Percentiles rank a stretch among this genome's conserved stretches.
Conservation (phyloP, 1,140 invertebrate genomes). For the Drosophila athabasca region DNA sequence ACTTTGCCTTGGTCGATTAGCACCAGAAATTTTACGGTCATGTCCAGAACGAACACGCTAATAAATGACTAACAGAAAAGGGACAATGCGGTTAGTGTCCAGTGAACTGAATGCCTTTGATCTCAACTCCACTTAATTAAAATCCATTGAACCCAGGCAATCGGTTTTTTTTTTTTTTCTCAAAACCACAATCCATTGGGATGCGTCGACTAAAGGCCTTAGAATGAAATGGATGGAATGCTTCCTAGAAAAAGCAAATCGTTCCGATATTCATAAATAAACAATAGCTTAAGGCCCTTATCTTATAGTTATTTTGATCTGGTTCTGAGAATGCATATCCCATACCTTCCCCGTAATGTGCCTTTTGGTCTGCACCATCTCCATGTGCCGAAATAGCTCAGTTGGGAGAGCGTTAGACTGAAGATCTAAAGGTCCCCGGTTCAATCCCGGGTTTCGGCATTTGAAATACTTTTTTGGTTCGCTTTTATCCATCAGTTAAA, state of each 20-base stretch:
- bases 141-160: constrained; percentile 15
- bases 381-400: constrained; percentile 85
- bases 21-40: constrained; percentile 13
- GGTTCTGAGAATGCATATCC: no score
- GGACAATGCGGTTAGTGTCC: constrained; percentile 16
- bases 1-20: neutral
- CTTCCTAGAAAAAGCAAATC: no score
- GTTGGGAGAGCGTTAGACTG: constrained; percentile 92
- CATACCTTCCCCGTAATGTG: no score
- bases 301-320: no score
- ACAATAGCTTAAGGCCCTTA: no score
- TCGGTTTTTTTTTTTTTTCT: no score
- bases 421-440: constrained; percentile 92
- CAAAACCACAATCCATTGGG: neutral
- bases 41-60: constrained; percentile 33
- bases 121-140: constrained; percentile 16
- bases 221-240: no score
- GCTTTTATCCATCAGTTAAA: neutral
- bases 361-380: neutral
- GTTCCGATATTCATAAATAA: no score
- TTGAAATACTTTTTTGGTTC: neutral
- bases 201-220: neutral
- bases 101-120: constrained; percentile 18
- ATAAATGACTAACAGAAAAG: constrained; percentile 47
- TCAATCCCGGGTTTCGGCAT: constrained; percentile 89